Percentiles rank a stretch among this genome's conserved stretches.
Conservation (phyloP, 2,113 vertebrate genomes). For the Amblyornis subalaris region DNA sequence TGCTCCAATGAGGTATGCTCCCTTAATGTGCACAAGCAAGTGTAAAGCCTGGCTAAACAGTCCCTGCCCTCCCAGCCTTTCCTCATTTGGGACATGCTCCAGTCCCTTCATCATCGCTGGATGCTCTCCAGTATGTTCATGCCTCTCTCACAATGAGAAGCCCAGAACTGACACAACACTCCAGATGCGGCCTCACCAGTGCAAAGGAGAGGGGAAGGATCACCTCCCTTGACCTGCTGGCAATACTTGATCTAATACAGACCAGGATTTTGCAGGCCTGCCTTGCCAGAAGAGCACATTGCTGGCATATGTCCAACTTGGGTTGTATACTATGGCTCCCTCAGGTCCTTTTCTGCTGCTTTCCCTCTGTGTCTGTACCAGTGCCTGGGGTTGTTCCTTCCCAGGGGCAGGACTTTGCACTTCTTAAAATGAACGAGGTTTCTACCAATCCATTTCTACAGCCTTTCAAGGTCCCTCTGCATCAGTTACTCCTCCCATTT, state of each 20-base stretch:
- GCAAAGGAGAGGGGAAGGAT: background rate
- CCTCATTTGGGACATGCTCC: background rate
- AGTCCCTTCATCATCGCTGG: background rate
- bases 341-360: background rate
- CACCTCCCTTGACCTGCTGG: background rate
- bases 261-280: background rate
- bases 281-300: background rate
- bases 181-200: background rate
- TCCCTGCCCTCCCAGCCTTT: background rate
- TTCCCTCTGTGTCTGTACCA: background rate
- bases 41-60: background rate
- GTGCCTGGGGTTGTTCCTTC: background rate
- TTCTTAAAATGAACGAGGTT: background rate
- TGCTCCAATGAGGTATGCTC: background rate
- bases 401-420: background rate
- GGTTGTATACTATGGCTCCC: accelerated
- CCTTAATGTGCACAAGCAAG: background rate
- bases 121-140: background rate
- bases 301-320: background rate
- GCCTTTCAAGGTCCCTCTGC: background rate
- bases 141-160: background rate
- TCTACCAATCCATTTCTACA: background rate
- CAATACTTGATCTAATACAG: background rate
- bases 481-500: background rate
- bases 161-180: background rate